Evolutionary conservation across 2,797 vertebrate species (phyloP).

Genomic region (Molossus alvarezi): DNA sequence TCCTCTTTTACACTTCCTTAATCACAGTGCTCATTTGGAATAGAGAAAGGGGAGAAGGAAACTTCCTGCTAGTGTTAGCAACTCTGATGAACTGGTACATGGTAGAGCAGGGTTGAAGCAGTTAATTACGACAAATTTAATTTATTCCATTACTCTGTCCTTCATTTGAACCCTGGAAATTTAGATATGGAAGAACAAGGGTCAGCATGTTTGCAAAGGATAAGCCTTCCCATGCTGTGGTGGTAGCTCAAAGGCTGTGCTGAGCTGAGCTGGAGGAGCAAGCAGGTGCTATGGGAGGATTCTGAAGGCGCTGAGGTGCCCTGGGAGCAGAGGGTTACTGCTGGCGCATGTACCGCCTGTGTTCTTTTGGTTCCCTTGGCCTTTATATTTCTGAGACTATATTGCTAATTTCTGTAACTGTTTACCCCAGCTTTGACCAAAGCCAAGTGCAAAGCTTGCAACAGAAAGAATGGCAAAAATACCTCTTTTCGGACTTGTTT

Average conservation of each 20-base stretch:
- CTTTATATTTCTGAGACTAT: not conserved
- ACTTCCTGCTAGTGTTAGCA: not conserved
- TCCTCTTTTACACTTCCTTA: not conserved
- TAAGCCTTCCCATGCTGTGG: not conserved
- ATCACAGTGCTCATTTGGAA: not conserved
- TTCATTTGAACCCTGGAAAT: conserved; percentile 4
- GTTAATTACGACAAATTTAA: not conserved
- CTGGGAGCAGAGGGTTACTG: not conserved
- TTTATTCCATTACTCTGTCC: not conserved
- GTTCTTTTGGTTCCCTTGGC: conserved; percentile 32
- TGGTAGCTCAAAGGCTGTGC: not conserved
- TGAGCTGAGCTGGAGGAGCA: not conserved
- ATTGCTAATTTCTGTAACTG: conserved; percentile 46
- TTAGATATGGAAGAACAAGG: not conserved
- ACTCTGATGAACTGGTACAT: not conserved
- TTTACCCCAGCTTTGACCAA: conserved; percentile 19
- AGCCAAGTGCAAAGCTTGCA: not conserved
- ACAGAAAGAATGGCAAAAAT: not conserved
- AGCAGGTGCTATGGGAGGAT: conserved; percentile 11
- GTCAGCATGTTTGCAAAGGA: not conserved
- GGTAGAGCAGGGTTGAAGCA: not conserved
- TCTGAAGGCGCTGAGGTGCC: not conserved
- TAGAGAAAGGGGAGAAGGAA: not conserved
- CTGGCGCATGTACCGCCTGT: not conserved
- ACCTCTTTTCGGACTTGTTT: not conserved